Conservation (phyloP, 2,113 vertebrate species). For the Dasyurus viverrinus region DNA sequence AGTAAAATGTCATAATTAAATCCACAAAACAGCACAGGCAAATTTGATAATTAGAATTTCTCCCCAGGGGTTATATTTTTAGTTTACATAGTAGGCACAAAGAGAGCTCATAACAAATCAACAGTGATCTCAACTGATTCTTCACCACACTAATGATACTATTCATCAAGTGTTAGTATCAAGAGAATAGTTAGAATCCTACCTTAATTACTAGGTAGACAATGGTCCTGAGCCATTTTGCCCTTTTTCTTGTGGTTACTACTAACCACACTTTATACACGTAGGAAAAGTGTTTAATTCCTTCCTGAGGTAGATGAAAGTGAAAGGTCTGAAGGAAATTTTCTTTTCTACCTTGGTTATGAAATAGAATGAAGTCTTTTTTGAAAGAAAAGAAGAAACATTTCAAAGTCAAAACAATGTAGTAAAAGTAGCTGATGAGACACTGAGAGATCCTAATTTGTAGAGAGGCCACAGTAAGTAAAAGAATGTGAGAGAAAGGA, state of each 20-base stretch:
- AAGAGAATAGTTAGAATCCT: neutral
- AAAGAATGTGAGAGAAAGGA: neutral
- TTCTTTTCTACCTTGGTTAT: neutral
- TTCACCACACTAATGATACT: neutral
- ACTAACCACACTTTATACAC: neutral
- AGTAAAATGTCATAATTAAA: neutral
- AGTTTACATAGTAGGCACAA: neutral
- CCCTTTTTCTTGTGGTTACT: neutral
- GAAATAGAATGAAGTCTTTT: neutral
- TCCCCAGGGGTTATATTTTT: neutral
- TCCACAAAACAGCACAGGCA: neutral
- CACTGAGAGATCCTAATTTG: neutral
- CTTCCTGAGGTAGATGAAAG: neutral
- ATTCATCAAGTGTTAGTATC: neutral
- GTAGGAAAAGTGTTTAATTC: neutral
- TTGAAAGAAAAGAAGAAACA: neutral
- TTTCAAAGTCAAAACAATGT: neutral
- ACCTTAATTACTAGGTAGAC: neutral
- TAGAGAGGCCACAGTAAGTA: neutral
- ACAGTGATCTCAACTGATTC: neutral
- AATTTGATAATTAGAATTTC: neutral
- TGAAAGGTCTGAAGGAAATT: neutral
- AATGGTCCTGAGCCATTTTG: neutral
- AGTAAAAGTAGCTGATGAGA: neutral
- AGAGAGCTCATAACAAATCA: neutral